Evolutionary conservation across 2,888 invertebrate species (phyloP).

Genomic region (Spicauda simplicius): DNA sequence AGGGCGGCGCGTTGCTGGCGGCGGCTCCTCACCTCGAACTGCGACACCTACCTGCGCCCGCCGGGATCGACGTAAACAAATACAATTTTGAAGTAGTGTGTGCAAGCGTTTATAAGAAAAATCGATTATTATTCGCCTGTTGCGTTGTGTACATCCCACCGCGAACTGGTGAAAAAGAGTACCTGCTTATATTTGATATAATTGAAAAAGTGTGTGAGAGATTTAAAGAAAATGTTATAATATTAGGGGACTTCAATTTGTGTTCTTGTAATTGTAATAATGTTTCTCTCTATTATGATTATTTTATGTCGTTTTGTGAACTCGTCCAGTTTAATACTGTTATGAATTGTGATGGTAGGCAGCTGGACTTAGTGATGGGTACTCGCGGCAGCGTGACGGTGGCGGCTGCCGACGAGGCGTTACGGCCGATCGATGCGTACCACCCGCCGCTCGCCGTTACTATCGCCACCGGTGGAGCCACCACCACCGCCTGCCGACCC

Average conservation of each 20-base stretch:
- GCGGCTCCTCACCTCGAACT: slow-evolving; percentile 37
- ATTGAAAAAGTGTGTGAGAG: slow-evolving; percentile 39
- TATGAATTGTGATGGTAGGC: no score
- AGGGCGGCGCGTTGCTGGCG: no score
- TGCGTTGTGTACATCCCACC: slow-evolving; percentile 45
- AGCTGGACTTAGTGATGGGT: no score
- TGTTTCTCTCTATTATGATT: slow-evolving; percentile 39
- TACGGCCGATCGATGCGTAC: no score
- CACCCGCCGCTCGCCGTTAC: no score
- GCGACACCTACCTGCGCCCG: slow-evolving; percentile 22
- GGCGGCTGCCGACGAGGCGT: no score
- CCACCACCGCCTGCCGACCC: no score
- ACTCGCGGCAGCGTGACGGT: no score
- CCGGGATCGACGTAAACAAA: slow-evolving; percentile 3
- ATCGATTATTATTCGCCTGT: slow-evolving; percentile 40
- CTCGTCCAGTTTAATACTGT: slow-evolving; percentile 40
- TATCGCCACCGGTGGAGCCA: no score
- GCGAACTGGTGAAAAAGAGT: slow-evolving; percentile 38
- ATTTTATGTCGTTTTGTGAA: slow-evolving; percentile 42
- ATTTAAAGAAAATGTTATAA: slow-evolving; percentile 28
- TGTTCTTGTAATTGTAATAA: slow-evolving; percentile 26
- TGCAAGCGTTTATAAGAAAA: slow-evolving; percentile 33
- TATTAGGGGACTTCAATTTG: no score
- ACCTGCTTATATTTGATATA: slow-evolving; percentile 37
- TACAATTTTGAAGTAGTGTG: slow-evolving; percentile 42